Conservation (phyloP, 1,140 invertebrate species). For the Glossosoma conforme region DNA sequence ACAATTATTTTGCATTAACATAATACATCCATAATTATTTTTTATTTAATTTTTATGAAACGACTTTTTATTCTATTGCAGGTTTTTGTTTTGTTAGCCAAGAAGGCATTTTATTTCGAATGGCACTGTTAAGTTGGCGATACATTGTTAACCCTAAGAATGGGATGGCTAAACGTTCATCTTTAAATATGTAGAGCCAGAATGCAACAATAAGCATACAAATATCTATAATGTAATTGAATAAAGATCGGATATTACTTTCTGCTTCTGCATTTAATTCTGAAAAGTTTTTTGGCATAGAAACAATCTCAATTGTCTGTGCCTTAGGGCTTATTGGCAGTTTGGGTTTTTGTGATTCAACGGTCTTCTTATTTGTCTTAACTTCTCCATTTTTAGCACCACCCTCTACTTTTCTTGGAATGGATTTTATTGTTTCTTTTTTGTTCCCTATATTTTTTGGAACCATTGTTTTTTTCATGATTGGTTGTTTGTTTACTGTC, state of each 20-base stretch:
- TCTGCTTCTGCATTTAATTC: slow-evolving; percentile 55
- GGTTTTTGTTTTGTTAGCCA: slow-evolving; percentile 34
- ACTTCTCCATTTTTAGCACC: slow-evolving; percentile 21
- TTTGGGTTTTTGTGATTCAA: slow-evolving; percentile 37
- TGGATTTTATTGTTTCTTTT: slow-evolving; percentile 26
- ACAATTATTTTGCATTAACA: not conserved
- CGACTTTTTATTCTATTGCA: slow-evolving; percentile 6
- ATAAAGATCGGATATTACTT: slow-evolving; percentile 57
- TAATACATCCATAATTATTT: not conserved
- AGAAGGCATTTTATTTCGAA: slow-evolving; percentile 44
- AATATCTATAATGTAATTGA: slow-evolving; percentile 66
- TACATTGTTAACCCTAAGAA: slow-evolving; percentile 71
- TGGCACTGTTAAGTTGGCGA: slow-evolving; percentile 62
- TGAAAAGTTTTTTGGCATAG: slow-evolving; percentile 48
- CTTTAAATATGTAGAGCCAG: slow-evolving; percentile 74
- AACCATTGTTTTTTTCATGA: slow-evolving; percentile 19
- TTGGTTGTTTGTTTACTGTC: slow-evolving; percentile 19
- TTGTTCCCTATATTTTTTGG: slow-evolving; percentile 29
- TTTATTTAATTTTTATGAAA: not conserved
- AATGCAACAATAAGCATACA: slow-evolving; percentile 65
- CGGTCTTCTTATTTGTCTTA: slow-evolving; percentile 30
- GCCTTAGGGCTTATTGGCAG: slow-evolving; percentile 32
- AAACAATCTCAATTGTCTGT: slow-evolving; percentile 43
- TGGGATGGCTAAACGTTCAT: slow-evolving; percentile 69
- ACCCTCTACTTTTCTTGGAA: slow-evolving; percentile 16